Conservation (phyloP, 2,888 invertebrate species). For the Drosophila stalkeri region DNA sequence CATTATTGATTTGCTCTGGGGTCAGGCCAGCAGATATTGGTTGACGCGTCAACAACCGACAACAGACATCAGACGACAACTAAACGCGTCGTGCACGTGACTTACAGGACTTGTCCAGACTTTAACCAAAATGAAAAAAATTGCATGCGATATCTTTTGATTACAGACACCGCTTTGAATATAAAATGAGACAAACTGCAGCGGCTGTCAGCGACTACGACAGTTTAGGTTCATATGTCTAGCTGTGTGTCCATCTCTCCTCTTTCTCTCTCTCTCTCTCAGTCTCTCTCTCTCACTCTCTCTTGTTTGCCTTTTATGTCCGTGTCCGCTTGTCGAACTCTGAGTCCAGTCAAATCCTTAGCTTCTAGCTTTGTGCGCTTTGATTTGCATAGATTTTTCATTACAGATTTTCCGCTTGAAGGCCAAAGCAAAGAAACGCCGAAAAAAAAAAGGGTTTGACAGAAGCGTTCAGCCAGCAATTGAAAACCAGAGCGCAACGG, state of each 20-base stretch:
- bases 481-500: constrained; percentile 41
- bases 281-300: background rate
- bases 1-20: constrained; percentile 38
- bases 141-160: constrained; percentile 83
- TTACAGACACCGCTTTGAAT: constrained; percentile 83
- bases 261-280: background rate
- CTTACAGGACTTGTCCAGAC: constrained; percentile 41
- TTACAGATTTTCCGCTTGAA: constrained; percentile 69
- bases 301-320: background rate
- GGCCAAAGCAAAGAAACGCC: constrained; percentile 28
- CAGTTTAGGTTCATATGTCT: constrained; percentile 45
- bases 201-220: constrained; percentile 49
- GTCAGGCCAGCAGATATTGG: constrained; percentile 22
- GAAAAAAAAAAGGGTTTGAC: constrained; percentile 46
- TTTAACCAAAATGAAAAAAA: constrained; percentile 47
- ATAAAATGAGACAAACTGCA: constrained; percentile 82
- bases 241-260: constrained; percentile 19
- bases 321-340: constrained; percentile 30
- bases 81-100: constrained; percentile 65
- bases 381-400: constrained; percentile 82
- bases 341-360: constrained; percentile 26
- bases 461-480: constrained; percentile 49
- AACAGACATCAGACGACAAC: constrained; percentile 36
- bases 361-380: constrained; percentile 51
- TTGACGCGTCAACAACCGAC: constrained; percentile 3